phyloP scores from a whole-genome alignment of 2,888 invertebrate genomes.

The Limnephilus rhombicus region DNA sequence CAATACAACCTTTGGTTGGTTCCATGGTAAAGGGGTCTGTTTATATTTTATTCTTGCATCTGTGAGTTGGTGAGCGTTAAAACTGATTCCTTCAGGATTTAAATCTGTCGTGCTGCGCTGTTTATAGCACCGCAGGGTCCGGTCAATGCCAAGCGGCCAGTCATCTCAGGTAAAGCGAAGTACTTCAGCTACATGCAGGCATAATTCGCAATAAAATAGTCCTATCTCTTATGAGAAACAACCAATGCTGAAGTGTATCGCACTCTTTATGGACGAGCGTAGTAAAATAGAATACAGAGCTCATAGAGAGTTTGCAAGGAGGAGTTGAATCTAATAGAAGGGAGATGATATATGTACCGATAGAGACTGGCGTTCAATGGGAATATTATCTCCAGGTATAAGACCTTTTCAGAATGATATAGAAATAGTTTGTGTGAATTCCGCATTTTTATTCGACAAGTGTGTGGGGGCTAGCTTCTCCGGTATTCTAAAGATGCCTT shows the following conservation, averaged over 20 bases:
- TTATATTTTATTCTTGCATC: not conserved
- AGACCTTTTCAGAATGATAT: not conserved
- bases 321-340: not conserved
- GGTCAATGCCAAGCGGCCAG: constrained; percentile 42
- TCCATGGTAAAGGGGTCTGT: not conserved
- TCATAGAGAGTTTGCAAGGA: not conserved
- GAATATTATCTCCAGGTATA: constrained; percentile 2
- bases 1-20: not conserved
- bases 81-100: constrained; percentile 6
- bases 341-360: not conserved
- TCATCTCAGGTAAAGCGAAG: constrained; percentile 6
- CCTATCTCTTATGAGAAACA: not conserved
- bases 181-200: not conserved
- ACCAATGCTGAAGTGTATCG: not conserved
- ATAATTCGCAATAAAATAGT: constrained; percentile 21
- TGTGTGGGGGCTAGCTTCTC: not conserved
- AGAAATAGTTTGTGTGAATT: constrained; percentile 16
- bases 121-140: constrained; percentile 7
- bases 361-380: not conserved
- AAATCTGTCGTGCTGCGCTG: not conserved
- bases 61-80: not conserved
- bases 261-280: not conserved
- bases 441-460: not conserved
- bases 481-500: not conserved
- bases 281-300: not conserved